Evolutionary conservation across 2,797 vertebrate species (phyloP).

Genomic region (Myotis vivesi): DNA sequence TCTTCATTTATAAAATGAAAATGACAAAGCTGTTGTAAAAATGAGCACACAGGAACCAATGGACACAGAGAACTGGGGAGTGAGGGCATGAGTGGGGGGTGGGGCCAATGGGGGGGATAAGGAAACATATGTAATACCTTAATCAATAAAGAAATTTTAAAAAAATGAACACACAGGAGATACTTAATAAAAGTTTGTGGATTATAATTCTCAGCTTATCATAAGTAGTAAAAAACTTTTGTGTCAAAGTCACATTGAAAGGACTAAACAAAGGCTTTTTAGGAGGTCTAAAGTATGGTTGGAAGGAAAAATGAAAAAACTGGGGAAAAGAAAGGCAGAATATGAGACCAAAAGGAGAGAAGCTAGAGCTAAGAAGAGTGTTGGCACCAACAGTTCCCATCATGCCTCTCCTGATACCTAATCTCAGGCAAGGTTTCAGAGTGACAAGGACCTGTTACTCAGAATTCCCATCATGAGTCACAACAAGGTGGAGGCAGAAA

Average conservation of each 20-base stretch:
- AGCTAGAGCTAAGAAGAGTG: neutral
- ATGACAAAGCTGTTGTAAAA: neutral
- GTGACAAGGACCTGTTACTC: constrained; percentile 6
- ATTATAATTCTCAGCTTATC: neutral
- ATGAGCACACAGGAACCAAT: neutral
- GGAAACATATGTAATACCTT: too few relatives aligned
- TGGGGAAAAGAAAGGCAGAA: neutral
- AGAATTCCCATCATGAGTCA: constrained; percentile 68
- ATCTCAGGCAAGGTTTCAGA: neutral
- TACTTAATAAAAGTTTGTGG: neutral
- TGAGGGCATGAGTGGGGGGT: too few relatives aligned
- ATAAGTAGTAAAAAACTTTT: neutral
- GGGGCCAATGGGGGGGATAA: too few relatives aligned
- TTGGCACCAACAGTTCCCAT: neutral
- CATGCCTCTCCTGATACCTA: neutral
- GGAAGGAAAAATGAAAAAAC: neutral
- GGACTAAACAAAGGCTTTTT: neutral
- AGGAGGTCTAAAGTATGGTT: neutral
- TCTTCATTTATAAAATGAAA: neutral
- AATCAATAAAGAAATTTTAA: too few relatives aligned
- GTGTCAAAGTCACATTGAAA: neutral
- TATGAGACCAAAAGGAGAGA: neutral
- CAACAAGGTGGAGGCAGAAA: constrained; percentile 25
- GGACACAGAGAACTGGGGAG: too few relatives aligned
- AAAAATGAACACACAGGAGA: neutral